Evolutionary conservation across 2,113 vertebrate genomes (phyloP), one percentile per base, ranked within the genome.

Genomic region (Scalopus aquaticus): DNA sequence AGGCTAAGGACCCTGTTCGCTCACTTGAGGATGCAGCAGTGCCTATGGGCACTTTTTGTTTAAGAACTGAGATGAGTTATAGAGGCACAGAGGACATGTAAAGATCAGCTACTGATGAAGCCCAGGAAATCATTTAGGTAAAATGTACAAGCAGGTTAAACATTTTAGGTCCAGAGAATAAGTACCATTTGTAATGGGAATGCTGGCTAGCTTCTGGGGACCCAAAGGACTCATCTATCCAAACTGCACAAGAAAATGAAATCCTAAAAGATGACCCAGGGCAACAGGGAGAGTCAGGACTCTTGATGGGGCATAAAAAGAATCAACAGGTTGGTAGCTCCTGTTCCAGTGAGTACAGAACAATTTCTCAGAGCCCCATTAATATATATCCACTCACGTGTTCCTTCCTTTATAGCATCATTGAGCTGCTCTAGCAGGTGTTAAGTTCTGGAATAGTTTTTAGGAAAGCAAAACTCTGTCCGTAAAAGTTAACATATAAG

Each of bases 141-240:
- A 95, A 96, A 96, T 26, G 44, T 91, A 83, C 74, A 97, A 85
- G 85, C 51, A 96, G 32, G 82, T 67, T 83, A 96, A 96, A 92
- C 44, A 49, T 83, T 97, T 95, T 89, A 93, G 74, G 56, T 35
- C n/a, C 24, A 49, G 51, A 91, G 64, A 96, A 89, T 79, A 94
- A 60, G 32, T 67, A 60, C 32, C 51, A 90, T 87, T 93, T 95
- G 74, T 89, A 96, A 95, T 89, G 8, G 13, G 32, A 51, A 95
- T 58, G 80, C 37, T 87, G 76, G 30, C 70, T 95, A 44, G 65
- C 70, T 96, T 86, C 92, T 87, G 58, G 70, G 91, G 65, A 93
- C 35, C 83, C 83, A 95, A 90, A 74, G 26, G 20, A 93, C 64
- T 62, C 37, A 83, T 89, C 44, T 78, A 82, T 82, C 26, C 9